phyloP scores from a whole-genome alignment of 2,888 invertebrate species.

The Phortica okadai region DNA sequence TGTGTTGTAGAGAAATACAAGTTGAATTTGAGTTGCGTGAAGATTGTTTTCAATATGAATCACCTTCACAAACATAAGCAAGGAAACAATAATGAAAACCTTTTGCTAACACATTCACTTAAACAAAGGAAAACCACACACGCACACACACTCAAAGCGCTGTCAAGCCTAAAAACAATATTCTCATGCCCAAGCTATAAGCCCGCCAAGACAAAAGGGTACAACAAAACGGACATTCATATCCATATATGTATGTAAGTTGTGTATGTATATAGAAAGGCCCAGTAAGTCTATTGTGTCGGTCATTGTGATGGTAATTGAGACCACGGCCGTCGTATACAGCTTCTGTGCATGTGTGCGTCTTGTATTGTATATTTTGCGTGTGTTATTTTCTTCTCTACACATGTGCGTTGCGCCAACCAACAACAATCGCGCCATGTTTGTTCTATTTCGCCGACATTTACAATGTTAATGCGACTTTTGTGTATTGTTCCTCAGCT shows the following conservation, averaged over 20 bases:
- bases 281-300: neutral
- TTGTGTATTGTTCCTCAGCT: slow-evolving; percentile 36
- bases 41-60: too few species aligned
- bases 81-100: too few species aligned
- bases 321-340: neutral
- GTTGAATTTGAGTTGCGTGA: too few species aligned
- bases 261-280: neutral
- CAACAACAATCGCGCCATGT: neutral
- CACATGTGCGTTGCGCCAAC: slow-evolving; percentile 34
- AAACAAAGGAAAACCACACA: too few species aligned
- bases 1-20: too few species aligned
- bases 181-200: too few species aligned
- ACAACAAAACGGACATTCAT: neutral
- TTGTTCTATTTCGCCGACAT: neutral
- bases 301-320: neutral
- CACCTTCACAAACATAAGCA: too few species aligned
- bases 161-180: too few species aligned
- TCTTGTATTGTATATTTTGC: neutral
- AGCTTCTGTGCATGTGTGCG: neutral
- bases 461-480: slow-evolving; percentile 48
- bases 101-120: too few species aligned
- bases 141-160: too few species aligned
- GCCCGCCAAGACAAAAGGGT: too few species aligned
- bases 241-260: neutral
- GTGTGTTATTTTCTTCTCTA: slow-evolving; percentile 27